phyloP scores from a whole-genome alignment of 2,888 invertebrate genomes.

The Phaonia tiefii region DNA sequence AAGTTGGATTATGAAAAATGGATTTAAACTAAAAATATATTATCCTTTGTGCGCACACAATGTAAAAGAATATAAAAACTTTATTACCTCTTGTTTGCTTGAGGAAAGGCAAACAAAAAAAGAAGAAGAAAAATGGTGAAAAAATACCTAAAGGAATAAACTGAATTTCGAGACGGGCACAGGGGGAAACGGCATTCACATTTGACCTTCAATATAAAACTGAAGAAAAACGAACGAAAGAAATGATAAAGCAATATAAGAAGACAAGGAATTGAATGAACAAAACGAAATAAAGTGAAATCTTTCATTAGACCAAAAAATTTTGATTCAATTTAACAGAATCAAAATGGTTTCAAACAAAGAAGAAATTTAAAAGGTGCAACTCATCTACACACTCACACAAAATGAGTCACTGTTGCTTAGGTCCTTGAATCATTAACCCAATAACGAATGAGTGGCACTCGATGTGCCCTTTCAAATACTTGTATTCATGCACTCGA shows the following conservation, averaged over 20 bases:
- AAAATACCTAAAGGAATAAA: neutral
- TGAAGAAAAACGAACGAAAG: neutral
- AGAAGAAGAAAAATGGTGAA: neutral
- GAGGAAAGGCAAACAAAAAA: neutral
- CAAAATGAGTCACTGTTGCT: neutral
- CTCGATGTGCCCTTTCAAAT: too few species aligned
- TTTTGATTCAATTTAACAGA: constrained; percentile 25
- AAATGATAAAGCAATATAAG: neutral
- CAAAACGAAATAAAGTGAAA: neutral
- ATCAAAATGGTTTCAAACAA: constrained; percentile 21
- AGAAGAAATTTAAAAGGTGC: neutral
- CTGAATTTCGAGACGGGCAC: neutral
- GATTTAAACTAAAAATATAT: neutral
- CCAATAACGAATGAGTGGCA: neutral
- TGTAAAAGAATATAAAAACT: too few species aligned
- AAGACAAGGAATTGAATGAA: neutral
- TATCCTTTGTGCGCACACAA: too few species aligned
- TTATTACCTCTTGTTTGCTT: neutral
- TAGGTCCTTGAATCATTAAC: constrained; percentile 26
- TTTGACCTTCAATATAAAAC: constrained; percentile 10
- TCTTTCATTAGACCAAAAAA: constrained; percentile 2
- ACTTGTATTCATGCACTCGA: neutral
- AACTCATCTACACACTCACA: neutral
- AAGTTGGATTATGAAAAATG: constrained; percentile 18
- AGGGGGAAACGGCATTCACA: neutral